Base-by-base conservation (phyloP, 2,797 vertebrate genomes). In the Sebastes wilsoni region DNA sequence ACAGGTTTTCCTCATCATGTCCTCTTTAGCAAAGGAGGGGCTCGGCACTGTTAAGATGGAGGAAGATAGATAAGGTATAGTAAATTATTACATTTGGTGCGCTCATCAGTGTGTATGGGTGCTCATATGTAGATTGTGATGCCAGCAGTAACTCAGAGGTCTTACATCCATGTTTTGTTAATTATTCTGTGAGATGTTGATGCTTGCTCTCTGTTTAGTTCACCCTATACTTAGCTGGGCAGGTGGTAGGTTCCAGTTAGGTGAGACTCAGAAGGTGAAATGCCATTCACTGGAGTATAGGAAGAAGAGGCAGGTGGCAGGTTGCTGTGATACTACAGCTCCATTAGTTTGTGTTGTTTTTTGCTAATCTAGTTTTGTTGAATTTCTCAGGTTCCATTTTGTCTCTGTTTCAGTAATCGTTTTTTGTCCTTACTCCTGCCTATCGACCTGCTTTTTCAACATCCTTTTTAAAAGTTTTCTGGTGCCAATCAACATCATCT, bases 391-490 rank as follows among this genome's bases (percentile, higher is more conserved):
- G 5, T 38, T 38, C 0, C 13, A 14, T 6, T 38, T 38, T 1
- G 36, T 14, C 36, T 38, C 36, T 38, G 13, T 14, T 38, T 38
- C 36, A 38, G 13, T 14, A 38, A 38, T 38, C 2, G 5, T 38
- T 38, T 38, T 38, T 38, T 38, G 13, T 6, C 5, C 36, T 38
- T 6, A 38, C 36, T 38, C 42, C 16, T 46, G 42, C 42, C 42
- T 46, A 46, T 46, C 16, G 6, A 46, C 42, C 42, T 0, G 36
- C 16, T 38, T 38, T 46, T 46, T 46, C 42, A 46, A 46, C 42
- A 46, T 46, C 42, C 16, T 0, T 8, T 46, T 1, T 18, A 46
- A 46, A 46, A 1, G 42, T 0, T 46, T 46, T 46, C 42, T 3
- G 42, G 14, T 46, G 14, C 6, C 6, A 8, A 18, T 38, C 14